These are phyloP conservation scores for Helobdella robusta DNA, from an alignment of 2,888 invertebrate species.

Conservation along the genomic window DNA sequence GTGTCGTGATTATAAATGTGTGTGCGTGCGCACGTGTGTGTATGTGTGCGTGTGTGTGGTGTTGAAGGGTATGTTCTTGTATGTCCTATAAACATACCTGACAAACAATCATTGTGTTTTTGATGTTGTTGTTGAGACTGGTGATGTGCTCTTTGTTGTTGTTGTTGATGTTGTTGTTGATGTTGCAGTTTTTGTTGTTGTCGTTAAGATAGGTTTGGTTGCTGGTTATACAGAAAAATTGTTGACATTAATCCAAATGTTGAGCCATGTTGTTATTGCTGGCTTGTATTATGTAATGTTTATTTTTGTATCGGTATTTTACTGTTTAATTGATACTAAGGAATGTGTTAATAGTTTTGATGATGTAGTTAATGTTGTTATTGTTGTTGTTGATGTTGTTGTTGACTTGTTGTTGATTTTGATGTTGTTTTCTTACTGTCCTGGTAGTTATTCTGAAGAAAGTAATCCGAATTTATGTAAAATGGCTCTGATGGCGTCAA, in stretches of 20 bases:
- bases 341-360: neutral
- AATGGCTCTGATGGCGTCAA: no score
- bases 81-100: no score
- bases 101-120: no score
- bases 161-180: neutral
- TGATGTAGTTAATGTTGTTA: neutral
- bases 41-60: no score
- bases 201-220: neutral
- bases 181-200: constrained; percentile 1
- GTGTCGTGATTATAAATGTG: no score
- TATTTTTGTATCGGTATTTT: neutral
- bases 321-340: neutral
- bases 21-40: no score
- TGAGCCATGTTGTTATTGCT: neutral
- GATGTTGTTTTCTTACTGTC: neutral
- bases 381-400: neutral
- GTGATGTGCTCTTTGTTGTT: neutral
- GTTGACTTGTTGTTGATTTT: no score
- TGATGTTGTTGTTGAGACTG: neutral
- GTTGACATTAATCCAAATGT: neutral
- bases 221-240: neutral
- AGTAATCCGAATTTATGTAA: no score
- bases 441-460: no score
- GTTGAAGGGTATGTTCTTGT: no score
- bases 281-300: neutral